These are phyloP conservation scores for Vidua macroura DNA, from an alignment of 2,113 vertebrate genomes.

Conservation along the genomic window DNA sequence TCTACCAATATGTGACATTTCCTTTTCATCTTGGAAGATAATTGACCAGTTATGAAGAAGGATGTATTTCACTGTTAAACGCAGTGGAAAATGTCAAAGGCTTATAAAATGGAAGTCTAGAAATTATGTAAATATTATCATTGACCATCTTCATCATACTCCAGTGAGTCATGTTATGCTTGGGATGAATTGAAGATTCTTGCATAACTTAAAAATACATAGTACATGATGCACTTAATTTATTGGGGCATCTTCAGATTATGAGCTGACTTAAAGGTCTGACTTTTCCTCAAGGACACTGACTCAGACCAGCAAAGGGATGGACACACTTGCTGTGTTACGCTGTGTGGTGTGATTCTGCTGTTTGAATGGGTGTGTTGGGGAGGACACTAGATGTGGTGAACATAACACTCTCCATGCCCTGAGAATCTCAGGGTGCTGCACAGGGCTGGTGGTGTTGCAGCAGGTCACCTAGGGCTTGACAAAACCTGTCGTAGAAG, in stretches of 20 bases:
- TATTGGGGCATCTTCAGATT: not conserved
- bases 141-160: not conserved
- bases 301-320: not conserved
- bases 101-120: not conserved
- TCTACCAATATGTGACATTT: not conserved
- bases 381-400: not conserved
- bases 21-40: not conserved
- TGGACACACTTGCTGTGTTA: fast-evolving
- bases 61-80: not conserved
- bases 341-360: not conserved
- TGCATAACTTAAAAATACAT: not conserved
- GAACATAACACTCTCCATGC: not conserved
- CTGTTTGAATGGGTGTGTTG: not conserved
- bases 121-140: constrained; percentile 11
- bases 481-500: not conserved
- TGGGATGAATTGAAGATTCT: not conserved
- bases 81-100: not conserved
- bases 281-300: not conserved
- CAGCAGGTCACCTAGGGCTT: not conserved
- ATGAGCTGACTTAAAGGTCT: not conserved
- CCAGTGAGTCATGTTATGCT: not conserved
- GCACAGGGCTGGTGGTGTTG: not conserved
- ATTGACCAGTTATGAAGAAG: not conserved
- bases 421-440: not conserved
- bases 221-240: not conserved